Evolutionary conservation across 1,140 invertebrate genomes (phyloP).

Genomic region (Heliconius hewitsoni): DNA sequence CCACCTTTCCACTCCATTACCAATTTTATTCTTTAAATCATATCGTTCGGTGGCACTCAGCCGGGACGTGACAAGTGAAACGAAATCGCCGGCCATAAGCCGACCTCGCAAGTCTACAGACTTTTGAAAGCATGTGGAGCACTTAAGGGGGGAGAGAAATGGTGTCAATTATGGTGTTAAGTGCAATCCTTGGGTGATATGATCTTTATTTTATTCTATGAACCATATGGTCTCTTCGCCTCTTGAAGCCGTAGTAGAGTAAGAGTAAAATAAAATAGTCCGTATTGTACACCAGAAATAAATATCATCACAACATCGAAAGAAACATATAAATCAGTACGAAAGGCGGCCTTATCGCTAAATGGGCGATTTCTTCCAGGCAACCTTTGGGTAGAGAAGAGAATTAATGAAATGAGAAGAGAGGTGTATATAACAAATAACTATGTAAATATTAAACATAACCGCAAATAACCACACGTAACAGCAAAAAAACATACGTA

Average conservation of each 20-base stretch:
- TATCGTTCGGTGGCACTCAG: constrained; percentile 66
- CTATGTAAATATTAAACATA: too few species aligned
- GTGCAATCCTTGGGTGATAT: constrained; percentile 55
- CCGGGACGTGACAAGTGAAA: constrained; percentile 75
- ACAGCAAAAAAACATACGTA: too few species aligned
- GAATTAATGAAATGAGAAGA: too few species aligned
- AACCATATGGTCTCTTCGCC: background rate
- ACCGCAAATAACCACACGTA: too few species aligned
- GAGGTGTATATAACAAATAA: too few species aligned
- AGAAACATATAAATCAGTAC: too few species aligned
- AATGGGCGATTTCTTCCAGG: too few species aligned
- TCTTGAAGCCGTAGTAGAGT: background rate
- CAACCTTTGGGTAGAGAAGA: too few species aligned
- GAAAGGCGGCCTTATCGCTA: too few species aligned
- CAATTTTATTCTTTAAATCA: constrained; percentile 76
- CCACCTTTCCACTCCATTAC: constrained; percentile 73
- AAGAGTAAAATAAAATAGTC: background rate
- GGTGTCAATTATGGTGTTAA: constrained; percentile 78
- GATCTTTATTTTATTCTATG: constrained; percentile 44
- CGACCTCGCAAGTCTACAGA: constrained; percentile 67
- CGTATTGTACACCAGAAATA: too few species aligned
- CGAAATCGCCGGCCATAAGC: constrained; percentile 76
- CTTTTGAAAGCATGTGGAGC: constrained; percentile 70
- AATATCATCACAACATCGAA: too few species aligned
- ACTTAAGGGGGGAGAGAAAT: constrained; percentile 72